These are phyloP conservation scores for Lontra canadensis DNA, from an alignment of 2,113 vertebrate genomes.

Conservation along the genomic window DNA sequence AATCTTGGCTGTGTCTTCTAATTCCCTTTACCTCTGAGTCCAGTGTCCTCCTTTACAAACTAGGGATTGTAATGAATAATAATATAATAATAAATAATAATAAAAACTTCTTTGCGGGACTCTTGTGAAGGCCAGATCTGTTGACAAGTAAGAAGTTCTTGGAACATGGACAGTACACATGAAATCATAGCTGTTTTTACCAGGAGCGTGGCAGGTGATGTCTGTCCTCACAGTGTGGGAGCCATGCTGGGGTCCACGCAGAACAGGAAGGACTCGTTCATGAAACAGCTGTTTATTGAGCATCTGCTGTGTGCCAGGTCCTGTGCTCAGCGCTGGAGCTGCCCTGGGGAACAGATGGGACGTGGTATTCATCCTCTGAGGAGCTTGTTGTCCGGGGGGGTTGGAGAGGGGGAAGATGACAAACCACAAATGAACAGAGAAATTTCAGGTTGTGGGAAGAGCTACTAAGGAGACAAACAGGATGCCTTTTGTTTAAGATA, in stretches of 20 bases:
- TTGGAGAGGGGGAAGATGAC: not conserved
- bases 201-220: accelerated
- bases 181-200: not conserved
- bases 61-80: no score
- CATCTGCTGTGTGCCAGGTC: not conserved
- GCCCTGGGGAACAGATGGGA: not conserved
- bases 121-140: not conserved
- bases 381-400: not conserved
- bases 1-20: not conserved
- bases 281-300: not conserved
- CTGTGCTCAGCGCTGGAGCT: not conserved
- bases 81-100: not conserved
- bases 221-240: not conserved
- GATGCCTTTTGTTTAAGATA: not conserved
- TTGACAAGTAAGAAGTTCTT: not conserved
- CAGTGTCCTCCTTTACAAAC: not conserved
- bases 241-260: accelerated
- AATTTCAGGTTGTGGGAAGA: not conserved
- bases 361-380: not conserved
- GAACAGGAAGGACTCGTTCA: not conserved
- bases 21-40: not conserved
- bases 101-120: not conserved
- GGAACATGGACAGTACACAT: accelerated
- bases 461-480: not conserved
- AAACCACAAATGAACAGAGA: not conserved